Base-by-base conservation (phyloP, 2,888 invertebrate species). In the Zelleria hepariella region DNA sequence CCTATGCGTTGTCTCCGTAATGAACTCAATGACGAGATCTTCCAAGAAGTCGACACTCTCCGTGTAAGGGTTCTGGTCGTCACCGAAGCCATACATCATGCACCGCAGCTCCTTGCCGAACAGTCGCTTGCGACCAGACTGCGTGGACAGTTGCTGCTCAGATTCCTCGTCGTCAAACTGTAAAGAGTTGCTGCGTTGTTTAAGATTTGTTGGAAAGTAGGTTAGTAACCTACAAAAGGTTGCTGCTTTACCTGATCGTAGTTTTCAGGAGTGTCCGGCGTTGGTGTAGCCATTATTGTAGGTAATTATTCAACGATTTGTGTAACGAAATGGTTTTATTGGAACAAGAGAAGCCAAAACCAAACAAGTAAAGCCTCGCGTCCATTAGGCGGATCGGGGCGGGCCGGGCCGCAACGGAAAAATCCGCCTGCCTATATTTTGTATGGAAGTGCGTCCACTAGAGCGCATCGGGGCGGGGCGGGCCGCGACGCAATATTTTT, bases 81-180 rank as follows among this genome's bases (percentile, higher is more conserved):
- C 99, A 4, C 99, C 99, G 90, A 99, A 99, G 0, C 99, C 99
- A 80, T 97, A 99, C 97, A 99, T 98, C 99, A 99, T 99, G 69
- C 97, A 97, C 27, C 98, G 91, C 51, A 98, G 82, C 80, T 97
- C 97, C 82, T 97, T 97, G 61, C 96, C 96, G 68, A 97, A 97
- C 1, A 97, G 78, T 53, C 97, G 90, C 78, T 97, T 97, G 32
- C 95, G 90, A 4, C 95, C 96, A 1, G 92, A 90, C 10, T 92
- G 91, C 42, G 92, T 92, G 0, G 91, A 90, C 1, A 93, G 94
- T 60, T 94, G 86, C 63, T 93, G 93, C 63, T 93, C 91, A 66
- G 93, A 93, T 10, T 92, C 89, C 61, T 94, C 93, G 73, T 94
- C 95, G 67, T 93, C 94, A 63, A 84, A 86, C 86, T 87, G 63